A percentile compares a stretch with the other conserved stretches of the same genome.
Evolutionary conservation across 2,113 vertebrate genomes (phyloP).

Genomic region (Numida meleagris): DNA sequence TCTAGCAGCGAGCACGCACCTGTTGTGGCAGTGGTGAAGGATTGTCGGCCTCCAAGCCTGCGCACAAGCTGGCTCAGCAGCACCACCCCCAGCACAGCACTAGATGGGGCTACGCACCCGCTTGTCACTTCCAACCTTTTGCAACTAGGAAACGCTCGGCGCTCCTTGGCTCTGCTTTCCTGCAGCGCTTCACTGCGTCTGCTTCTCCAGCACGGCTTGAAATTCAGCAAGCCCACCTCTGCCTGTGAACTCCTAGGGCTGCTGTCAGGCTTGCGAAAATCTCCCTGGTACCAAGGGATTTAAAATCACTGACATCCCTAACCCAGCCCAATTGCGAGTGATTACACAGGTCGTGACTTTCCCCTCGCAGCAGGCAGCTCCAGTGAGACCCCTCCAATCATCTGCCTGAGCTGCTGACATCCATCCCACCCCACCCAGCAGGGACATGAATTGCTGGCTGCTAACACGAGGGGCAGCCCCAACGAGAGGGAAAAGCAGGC

Average conservation of each 20-base stretch:
- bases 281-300: background rate
- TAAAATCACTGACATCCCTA: background rate
- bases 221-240: background rate
- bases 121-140: background rate
- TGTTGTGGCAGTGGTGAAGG: rapidly evolving
- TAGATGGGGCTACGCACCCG: constrained; percentile 35
- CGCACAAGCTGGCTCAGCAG: rapidly evolving
- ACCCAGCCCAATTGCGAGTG: rapidly evolving
- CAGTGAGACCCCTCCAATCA: background rate
- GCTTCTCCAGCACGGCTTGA: rapidly evolving
- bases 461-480: background rate
- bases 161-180: rapidly evolving
- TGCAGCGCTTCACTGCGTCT: rapidly evolving
- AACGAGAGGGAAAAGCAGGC: background rate
- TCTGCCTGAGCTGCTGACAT: background rate
- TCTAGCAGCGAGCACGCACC: background rate
- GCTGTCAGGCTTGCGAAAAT: rapidly evolving
- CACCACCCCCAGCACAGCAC: background rate
- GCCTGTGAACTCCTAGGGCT: rapidly evolving
- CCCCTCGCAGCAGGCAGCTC: background rate
- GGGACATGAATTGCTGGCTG: background rate
- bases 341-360: rapidly evolving
- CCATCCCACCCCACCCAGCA: background rate
- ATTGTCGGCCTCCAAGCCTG: rapidly evolving
- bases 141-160: rapidly evolving